phyloP scores from a whole-genome alignment of 2,888 invertebrate species.

The Strigamia crassipes region DNA sequence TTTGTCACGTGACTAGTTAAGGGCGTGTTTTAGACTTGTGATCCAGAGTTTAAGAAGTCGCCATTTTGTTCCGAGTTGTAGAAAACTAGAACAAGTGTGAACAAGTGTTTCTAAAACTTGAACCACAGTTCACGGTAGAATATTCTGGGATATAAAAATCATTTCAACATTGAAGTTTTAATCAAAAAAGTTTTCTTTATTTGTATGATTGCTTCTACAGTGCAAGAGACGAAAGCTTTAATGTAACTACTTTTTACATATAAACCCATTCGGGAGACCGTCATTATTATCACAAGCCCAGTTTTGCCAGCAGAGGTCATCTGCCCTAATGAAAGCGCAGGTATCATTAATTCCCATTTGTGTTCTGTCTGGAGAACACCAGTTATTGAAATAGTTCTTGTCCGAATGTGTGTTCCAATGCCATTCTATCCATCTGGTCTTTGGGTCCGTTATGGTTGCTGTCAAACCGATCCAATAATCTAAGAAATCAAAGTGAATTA shows the following conservation, averaged over 20 bases:
- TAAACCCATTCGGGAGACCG: neutral
- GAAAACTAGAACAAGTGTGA: too few species aligned
- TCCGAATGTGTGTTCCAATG: neutral
- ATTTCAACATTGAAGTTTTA: too few species aligned
- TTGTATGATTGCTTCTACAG: too few species aligned
- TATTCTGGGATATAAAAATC: too few species aligned
- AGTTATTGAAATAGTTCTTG: neutral
- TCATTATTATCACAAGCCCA: neutral
- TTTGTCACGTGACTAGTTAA: too few species aligned
- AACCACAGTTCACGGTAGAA: too few species aligned
- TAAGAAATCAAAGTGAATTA: neutral
- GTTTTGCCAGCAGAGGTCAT: neutral
- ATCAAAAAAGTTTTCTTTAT: too few species aligned
- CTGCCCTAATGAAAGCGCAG: neutral
- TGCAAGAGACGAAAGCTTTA: too few species aligned
- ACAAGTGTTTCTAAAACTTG: too few species aligned
- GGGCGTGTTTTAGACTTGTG: too few species aligned
- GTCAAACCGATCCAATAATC: neutral
- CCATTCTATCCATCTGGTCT: neutral
- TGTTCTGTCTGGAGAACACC: neutral
- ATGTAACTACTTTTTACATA: neutral
- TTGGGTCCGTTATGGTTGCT: neutral
- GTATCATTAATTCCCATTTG: neutral
- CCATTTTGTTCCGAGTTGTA: too few species aligned
- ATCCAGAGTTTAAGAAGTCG: too few species aligned